Base-by-base conservation (phyloP, 2,888 invertebrate species). In the Nematopogon swammerdamellus region DNA sequence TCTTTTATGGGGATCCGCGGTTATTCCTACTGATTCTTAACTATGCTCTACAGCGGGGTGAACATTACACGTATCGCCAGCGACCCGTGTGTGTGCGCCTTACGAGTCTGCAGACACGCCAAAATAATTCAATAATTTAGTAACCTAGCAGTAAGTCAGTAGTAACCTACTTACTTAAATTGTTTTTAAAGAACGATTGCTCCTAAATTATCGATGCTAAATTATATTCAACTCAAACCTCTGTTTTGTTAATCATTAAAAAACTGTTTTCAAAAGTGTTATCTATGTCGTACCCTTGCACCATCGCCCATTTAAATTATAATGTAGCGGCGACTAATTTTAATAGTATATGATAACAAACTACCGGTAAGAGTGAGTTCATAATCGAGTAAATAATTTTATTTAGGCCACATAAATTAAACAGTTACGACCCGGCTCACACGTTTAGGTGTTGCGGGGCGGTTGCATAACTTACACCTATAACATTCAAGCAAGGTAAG, bases 1-100 rank as follows among this genome's bases (percentile, higher is more conserved):
- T 79, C 79, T 79, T 77, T 79, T 79, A 79, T 77, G 79, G 76
- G 74, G 73, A 79, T 74, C 76, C 71, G 77, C 76, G 79, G 79
- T 79, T 76, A 77, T 79, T 76, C 77, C 36, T 36, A 36, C 36
- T 36, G 36, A 36, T 36, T 14, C 11, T 36, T 36, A 36, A 36
- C 36, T 36, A 6, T 6, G 36, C 36, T 36, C 36, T 36, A 36
- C 36, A 25, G n/a, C 14, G 14, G 36, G 36, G 36, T 14, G 36
- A 14, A 14, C 36, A 36, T 36, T 36, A 36, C 36, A 14, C 11
- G 36, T 14, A 14, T 14, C 8, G 36, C 36, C 11, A 25, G 25
- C 25, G 8, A 25, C n/a, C n/a, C n/a, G n/a, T n/a, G n/a, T n/a
- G n/a, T n/a, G n/a, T n/a, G n/a, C n/a, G n/a, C n/a, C n/a, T n/a